phyloP scores from a whole-genome alignment of 2,797 vertebrate species.

The Rhadinocentrus ornatus region DNA sequence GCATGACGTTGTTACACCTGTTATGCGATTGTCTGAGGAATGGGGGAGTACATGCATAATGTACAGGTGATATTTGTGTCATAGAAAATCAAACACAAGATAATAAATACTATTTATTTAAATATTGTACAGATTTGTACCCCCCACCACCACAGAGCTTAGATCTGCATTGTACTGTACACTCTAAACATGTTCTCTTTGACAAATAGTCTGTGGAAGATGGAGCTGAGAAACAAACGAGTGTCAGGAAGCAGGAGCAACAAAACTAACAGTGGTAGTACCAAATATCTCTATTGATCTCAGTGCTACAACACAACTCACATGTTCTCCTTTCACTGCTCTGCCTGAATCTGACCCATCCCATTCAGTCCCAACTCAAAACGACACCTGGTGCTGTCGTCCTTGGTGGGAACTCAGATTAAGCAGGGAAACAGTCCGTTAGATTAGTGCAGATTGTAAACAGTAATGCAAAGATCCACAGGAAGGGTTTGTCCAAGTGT shows the following conservation, averaged over 20 bases:
- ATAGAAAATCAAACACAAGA: conserved; percentile 26
- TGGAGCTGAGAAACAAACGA: conserved; percentile 2
- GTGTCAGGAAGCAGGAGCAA: conserved; percentile 26
- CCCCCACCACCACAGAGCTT: conserved; percentile 77
- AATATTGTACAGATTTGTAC: conserved; percentile 92
- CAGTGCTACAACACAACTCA: conserved; percentile 38
- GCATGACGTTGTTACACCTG: conserved; percentile 29
- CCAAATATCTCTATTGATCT: conserved; percentile 58
- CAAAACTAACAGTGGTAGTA: conserved; percentile 18
- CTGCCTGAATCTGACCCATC: not conserved
- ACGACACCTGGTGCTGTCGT: conserved; percentile 15
- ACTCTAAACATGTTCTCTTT: conserved; percentile 45
- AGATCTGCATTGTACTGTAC: conserved; percentile 42
- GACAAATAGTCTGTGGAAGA: conserved; percentile 48
- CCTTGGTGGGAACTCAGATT: conserved; percentile 16
- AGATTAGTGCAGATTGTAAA: conserved; percentile 51
- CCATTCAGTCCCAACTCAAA: conserved; percentile 12
- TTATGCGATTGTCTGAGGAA: conserved; percentile 36
- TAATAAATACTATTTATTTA: conserved; percentile 99
- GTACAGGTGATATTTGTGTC: conserved; percentile 4
- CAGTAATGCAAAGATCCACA: conserved; percentile 27
- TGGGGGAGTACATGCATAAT: conserved; percentile 22
- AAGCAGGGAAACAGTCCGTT: conserved; percentile 14
- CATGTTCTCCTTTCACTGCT: conserved; percentile 20
- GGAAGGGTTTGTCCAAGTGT: conserved; percentile 28